Conservation (phyloP, 64 coral and sea anemone species). For the Anthopleura sola region DNA sequence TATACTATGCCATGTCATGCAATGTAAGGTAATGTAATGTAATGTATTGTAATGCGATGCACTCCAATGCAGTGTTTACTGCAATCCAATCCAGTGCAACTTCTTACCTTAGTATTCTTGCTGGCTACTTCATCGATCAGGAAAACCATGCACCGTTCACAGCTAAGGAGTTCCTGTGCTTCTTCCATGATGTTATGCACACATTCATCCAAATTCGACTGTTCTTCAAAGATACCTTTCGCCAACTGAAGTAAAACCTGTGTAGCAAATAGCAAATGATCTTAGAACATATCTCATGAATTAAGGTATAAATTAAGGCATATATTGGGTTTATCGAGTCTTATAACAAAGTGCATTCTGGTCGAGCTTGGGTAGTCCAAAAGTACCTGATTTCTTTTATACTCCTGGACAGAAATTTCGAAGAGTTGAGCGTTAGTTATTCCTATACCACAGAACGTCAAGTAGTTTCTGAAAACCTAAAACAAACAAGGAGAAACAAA, state of each 20-base stretch:
- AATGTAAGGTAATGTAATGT: too few species aligned
- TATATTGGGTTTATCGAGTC: too few species aligned
- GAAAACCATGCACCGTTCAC: constrained; percentile 90
- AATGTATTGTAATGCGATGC: too few species aligned
- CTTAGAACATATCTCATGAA: too few species aligned
- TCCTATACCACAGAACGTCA: constrained; percentile 94
- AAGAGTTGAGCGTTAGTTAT: constrained; percentile 97
- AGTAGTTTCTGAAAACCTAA: constrained; percentile 93
- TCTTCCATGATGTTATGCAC: constrained; percentile 95
- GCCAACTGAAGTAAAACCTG: constrained; percentile 89
- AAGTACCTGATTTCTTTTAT: constrained; percentile 91
- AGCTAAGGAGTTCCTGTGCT: constrained; percentile 72
- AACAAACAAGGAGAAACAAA: background rate
- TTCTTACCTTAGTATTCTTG: background rate
- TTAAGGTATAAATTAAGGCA: background rate
- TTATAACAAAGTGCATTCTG: too few species aligned
- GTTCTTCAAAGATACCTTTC: constrained; percentile 89
- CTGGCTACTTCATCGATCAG: constrained; percentile 60
- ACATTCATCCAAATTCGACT: constrained; percentile 73
- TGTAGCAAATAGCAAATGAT: background rate
- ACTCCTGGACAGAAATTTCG: constrained; percentile 91
- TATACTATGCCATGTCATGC: too few species aligned
- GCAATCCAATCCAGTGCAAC: background rate
- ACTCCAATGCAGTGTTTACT: too few species aligned
- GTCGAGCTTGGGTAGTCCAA: background rate